phyloP scores from a whole-genome alignment of 2,888 invertebrate species.

The Aricia artaxerxes region DNA sequence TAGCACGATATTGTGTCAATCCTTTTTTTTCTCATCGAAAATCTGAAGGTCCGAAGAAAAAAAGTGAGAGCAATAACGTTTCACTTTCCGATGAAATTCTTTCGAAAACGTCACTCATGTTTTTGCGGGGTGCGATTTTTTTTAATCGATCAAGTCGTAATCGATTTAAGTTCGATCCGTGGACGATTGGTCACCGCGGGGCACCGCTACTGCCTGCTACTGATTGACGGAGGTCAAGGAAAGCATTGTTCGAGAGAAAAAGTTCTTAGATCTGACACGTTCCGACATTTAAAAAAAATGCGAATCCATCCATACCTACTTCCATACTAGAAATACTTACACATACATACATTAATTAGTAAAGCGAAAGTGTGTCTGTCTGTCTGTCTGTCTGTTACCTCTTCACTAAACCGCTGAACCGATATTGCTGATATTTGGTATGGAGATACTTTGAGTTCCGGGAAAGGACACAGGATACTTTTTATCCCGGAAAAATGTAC shows the following conservation, averaged over 20 bases:
- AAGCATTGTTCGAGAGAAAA: slow-evolving; percentile 5
- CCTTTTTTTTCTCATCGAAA: background rate
- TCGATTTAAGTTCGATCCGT: slow-evolving; percentile 34
- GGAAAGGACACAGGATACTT: background rate
- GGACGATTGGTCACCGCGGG: slow-evolving; percentile 52
- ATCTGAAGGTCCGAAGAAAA: background rate
- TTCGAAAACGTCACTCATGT: slow-evolving; percentile 39
- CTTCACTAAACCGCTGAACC: background rate
- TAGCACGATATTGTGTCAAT: background rate
- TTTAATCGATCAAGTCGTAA: slow-evolving; percentile 43
- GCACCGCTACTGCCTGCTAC: slow-evolving; percentile 49
- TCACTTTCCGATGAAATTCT: slow-evolving; percentile 31
- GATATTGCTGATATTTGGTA: background rate
- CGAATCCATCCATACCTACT: too few relatives aligned
- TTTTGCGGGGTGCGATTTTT: slow-evolving; percentile 54
- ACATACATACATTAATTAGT: too few relatives aligned
- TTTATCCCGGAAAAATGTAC: background rate
- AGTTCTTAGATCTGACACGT: background rate
- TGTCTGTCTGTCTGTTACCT: background rate
- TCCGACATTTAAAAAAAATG: background rate
- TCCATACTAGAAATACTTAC: too few relatives aligned
- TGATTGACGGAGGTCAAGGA: slow-evolving; percentile 32
- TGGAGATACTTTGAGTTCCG: too few relatives aligned
- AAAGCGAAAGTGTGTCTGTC: too few relatives aligned
- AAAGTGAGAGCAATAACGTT: slow-evolving; percentile 10